Percentiles rank a stretch among this genome's conserved stretches.
These are phyloP conservation scores for Helarctos malayanus DNA, from an alignment of 2,797 vertebrate species.

Conservation along the genomic window DNA sequence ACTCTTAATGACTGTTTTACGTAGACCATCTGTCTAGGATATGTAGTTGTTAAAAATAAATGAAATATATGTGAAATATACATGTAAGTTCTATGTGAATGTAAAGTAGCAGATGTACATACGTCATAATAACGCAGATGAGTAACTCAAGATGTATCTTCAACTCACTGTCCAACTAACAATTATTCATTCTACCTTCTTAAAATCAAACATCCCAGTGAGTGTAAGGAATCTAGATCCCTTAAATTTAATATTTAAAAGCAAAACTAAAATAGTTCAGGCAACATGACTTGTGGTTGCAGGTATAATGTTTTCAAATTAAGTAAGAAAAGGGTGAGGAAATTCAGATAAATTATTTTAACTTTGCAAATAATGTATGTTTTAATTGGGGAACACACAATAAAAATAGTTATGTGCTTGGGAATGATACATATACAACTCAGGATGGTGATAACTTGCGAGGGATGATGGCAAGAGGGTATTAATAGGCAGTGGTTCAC, in stretches of 20 bases:
- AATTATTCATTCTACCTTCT: background rate
- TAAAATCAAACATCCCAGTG: background rate
- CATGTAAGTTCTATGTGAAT: background rate
- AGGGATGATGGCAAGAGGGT: background rate
- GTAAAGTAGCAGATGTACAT: background rate
- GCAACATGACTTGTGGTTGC: background rate
- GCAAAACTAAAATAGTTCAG: background rate
- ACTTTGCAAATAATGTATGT: background rate
- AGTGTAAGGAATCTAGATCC: background rate
- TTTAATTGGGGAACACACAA: background rate
- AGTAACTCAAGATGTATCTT: background rate
- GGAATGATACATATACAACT: background rate
- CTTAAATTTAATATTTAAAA: slow-evolving; percentile 7
- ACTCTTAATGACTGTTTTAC: background rate
- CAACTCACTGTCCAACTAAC: background rate
- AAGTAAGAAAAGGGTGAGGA: background rate
- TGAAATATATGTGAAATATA: background rate
- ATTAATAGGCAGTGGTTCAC: background rate
- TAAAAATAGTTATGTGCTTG: background rate
- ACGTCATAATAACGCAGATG: background rate
- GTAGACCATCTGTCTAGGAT: background rate
- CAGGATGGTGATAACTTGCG: background rate
- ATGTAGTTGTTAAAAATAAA: background rate
- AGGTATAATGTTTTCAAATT: background rate
- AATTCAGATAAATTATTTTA: slow-evolving; percentile 11